A percentile compares a stretch with the other conserved stretches of the same genome.
phyloP scores from a whole-genome alignment of 2,888 invertebrate genomes.

The Nomada ruficornis region DNA sequence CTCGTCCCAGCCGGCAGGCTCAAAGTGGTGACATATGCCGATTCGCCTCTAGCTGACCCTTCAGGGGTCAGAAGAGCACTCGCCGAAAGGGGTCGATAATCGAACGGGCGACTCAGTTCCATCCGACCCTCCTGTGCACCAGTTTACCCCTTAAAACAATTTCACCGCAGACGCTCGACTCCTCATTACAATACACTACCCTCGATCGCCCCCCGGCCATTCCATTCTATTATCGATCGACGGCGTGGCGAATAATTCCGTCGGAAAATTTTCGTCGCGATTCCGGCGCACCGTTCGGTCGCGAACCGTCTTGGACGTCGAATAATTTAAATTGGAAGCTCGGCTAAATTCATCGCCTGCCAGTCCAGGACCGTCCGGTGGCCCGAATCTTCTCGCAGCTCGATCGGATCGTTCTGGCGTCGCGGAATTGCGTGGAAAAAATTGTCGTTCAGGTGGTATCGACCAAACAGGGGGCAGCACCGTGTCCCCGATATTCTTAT shows the following conservation, averaged over 20 bases:
- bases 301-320: not conserved
- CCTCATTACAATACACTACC: not conserved
- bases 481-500: too few relatives aligned
- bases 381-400: not conserved
- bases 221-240: not conserved
- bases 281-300: not conserved
- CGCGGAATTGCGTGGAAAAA: not conserved
- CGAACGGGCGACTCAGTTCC: slow-evolving; percentile 48
- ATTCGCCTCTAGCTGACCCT: slow-evolving; percentile 46
- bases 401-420: not conserved
- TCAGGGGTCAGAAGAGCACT: slow-evolving; percentile 60
- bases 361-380: not conserved
- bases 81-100: slow-evolving; percentile 68
- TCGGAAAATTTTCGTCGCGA: slow-evolving; percentile 2
- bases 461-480: slow-evolving; percentile 40
- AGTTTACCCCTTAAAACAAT: too few relatives aligned
- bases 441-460: slow-evolving; percentile 13
- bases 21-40: slow-evolving; percentile 59
- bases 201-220: not conserved
- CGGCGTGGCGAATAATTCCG: not conserved
- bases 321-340: slow-evolving; percentile 34
- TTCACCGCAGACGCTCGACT: too few relatives aligned
- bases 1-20: slow-evolving; percentile 33
- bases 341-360: slow-evolving; percentile 25
- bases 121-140: not conserved